Evolutionary conservation across 1,140 invertebrate species (phyloP), one percentile per base, ranked within the genome.

Genomic region (Drosophila baimaii): DNA sequence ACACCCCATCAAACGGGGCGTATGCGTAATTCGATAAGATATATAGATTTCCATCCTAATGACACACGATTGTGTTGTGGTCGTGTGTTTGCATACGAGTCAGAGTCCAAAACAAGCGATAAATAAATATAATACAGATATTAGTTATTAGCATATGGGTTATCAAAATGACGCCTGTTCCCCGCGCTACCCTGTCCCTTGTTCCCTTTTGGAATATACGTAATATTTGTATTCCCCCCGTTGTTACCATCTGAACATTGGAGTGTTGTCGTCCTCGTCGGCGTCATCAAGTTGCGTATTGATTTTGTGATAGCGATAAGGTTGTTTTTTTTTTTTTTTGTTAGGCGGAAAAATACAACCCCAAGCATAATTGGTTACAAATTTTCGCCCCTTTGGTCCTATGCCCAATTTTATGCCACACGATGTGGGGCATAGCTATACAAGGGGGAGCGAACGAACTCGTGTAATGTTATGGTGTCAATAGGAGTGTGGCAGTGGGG

Each of bases 121-220:
- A 86, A 83, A 89, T 89, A 86, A 89, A 86, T 89, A 88, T 89
- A 88, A 83, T 88, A 80, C 68, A 73, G 76, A 88, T 89, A 88
- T 88, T 88, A 80, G 79, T 80, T 88, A 88, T 88, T 88, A 88
- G 84, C 83, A 80, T 88, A 83, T 89, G 84, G 83, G 66, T 88
- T 88, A 86, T 86, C 71, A 61, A 51, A 47, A 44, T 55, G 63
- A 69, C 75, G 73, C 39, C 43, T 55, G 37, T 33, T 17, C 46
- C 23, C 23, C 2, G 13, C 29, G 3, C 33, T 8, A 15, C 9
- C 8, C n/a, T n/a, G n/a, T n/a, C n/a, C n/a, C 31, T 25, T 33
- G 25, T 2, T 17, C 19, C 33, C 2, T n/a, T 37, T 59, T n/a
- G n/a, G 23, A 27, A 29, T 51, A 2, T 10, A 52, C 31, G 29